Base-by-base conservation (phyloP, 2,113 vertebrate genomes). In the Etheostoma spectabile region DNA sequence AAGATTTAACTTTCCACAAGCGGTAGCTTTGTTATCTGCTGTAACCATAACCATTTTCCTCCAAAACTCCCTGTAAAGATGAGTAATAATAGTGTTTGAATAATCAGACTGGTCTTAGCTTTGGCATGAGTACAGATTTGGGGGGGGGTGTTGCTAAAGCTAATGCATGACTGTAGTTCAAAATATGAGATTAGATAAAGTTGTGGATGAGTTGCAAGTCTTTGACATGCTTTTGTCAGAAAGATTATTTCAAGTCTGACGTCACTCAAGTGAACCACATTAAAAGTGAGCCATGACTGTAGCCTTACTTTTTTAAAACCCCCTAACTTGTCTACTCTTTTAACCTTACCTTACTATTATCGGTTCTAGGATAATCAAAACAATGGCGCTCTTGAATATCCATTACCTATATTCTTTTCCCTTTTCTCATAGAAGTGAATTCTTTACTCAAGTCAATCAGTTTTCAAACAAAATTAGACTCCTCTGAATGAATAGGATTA, bases 241-340 rank as follows among this genome's bases (percentile, higher is more conserved):
- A 63, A 60, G 22, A 74, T 57, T 33, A 79, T 49, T 66, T 38
- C 30, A 30, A 46, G 46, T 6, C 8, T 92, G 85, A 90, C 89
- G 88, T 92, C 91, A 93, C 77, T 82, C 69, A 64, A 88, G 80
- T 84, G 92, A 91, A 94, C 91, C 64, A 78, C 72, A 86, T 83
- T 72, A 74, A 56, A 35, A 74, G 46, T 83, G 86, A 90, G 79
- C 89, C 87, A 77, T 59, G 49, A 19, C 61, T 60, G 64, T 42
- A 42, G 10, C 38, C 38, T 38, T 38, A 42, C 38, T 42, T 42
- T n/a, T n/a, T n/a, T n/a, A n/a, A n/a, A n/a, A n/a, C n/a, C n/a
- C n/a, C n/a, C n/a, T n/a, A n/a, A n/a, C n/a, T n/a, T n/a, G n/a
- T n/a, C n/a, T 42, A 42, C 38, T 11, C 38, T 11, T 42, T 42